phyloP scores from a whole-genome alignment of 1,140 invertebrate genomes.

The Papilio helenus region DNA sequence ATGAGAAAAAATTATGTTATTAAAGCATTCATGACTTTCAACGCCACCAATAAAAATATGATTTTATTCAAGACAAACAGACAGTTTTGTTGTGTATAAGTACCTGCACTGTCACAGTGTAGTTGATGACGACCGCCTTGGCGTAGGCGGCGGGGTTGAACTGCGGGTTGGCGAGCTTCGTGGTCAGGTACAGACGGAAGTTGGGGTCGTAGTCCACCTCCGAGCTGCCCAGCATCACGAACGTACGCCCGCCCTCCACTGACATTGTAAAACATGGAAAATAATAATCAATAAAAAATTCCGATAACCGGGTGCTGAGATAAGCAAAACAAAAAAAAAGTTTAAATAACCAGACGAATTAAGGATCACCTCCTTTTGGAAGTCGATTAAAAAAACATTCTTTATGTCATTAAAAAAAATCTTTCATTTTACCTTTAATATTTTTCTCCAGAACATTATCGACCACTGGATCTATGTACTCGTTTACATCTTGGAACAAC shows the following conservation, averaged over 20 bases:
- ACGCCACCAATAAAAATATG: neutral
- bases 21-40: too few species aligned
- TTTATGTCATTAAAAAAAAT: neutral
- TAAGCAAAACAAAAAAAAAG: too few species aligned
- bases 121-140: slow-evolving; percentile 95
- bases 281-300: neutral
- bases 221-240: slow-evolving; percentile 92
- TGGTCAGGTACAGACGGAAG: slow-evolving; percentile 94
- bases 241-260: slow-evolving; percentile 88
- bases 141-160: slow-evolving; percentile 93
- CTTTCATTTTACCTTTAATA: slow-evolving; percentile 86
- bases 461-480: slow-evolving; percentile 95
- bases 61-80: too few species aligned
- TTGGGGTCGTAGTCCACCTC: slow-evolving; percentile 94
- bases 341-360: too few species aligned
- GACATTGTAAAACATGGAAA: slow-evolving; percentile 4
- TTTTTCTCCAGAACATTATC: slow-evolving; percentile 95
- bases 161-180: slow-evolving; percentile 93
- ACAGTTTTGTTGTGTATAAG: too few species aligned
- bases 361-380: too few species aligned
- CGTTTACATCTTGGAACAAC: slow-evolving; percentile 94
- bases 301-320: too few species aligned
- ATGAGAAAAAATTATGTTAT: too few species aligned
- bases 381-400: neutral
- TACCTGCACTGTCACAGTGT: slow-evolving; percentile 92